Conservation (phyloP, 1,140 invertebrate species). For the Hesperophylax magnus region DNA sequence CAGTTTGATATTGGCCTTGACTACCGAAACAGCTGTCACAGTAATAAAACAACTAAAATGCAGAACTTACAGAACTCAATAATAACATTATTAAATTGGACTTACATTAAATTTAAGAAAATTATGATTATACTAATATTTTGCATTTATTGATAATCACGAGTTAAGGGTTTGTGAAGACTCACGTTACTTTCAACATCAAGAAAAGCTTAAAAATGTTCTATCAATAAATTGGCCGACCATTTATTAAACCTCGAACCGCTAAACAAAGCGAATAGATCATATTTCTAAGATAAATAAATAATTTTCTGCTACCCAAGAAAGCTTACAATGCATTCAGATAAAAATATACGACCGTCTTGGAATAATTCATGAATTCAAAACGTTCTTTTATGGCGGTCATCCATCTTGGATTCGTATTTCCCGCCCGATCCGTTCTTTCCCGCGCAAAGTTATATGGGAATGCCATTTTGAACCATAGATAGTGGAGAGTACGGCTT, state of each 20-base stretch:
- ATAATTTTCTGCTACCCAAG: slow-evolving; percentile 16
- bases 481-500: background rate
- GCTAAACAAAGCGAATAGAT: slow-evolving; percentile 6
- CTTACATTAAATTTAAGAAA: too few species aligned
- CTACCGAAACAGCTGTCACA: too few species aligned
- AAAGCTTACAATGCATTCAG: slow-evolving; percentile 35
- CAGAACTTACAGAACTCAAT: too few species aligned
- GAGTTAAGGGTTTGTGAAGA: too few species aligned
- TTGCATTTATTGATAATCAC: too few species aligned
- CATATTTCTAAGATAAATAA: slow-evolving; percentile 13
- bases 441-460: slow-evolving; percentile 4
- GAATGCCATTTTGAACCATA: slow-evolving; percentile 2
- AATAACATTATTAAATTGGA: too few species aligned
- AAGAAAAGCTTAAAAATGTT: too few species aligned
- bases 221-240: too few species aligned
- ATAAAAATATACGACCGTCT: slow-evolving; percentile 45
- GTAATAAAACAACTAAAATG: too few species aligned
- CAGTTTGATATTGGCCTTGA: too few species aligned
- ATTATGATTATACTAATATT: too few species aligned
- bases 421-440: slow-evolving; percentile 13
- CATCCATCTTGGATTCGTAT: slow-evolving; percentile 44
- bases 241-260: background rate
- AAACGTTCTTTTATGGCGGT: slow-evolving; percentile 42
- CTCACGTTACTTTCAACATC: too few species aligned
- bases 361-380: slow-evolving; percentile 46